Evolutionary conservation across 2,113 vertebrate genomes (phyloP), one percentile per base, ranked within the genome.

Genomic region (Melanerpes aurifrons): DNA sequence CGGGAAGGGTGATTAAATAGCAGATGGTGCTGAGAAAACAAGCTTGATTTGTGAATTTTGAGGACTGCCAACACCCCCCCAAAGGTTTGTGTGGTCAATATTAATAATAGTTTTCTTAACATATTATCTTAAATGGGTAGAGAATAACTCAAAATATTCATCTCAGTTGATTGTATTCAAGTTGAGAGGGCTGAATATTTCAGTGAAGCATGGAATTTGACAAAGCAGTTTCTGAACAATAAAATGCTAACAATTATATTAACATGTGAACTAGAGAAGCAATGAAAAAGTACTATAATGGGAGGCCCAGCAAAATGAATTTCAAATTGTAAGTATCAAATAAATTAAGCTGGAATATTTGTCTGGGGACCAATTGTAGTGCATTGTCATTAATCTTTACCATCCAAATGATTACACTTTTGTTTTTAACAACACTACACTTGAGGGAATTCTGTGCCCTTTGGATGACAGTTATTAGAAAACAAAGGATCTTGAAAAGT

Each of bases 391-490:
- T 91, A 64, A 59, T 91, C 43, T 80, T 94, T 85, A 69, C 81
- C 16, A n/a, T 93, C 32, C 25, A 37, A 53, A 82, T 82, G 61
- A 70, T 86, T 87, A 63, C 64, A 50, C 31, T 89, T 91, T 89
- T 95, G 78, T 62, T 95, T 96, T 87, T 92, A 77, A 86, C 57
- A 73, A 25, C 88, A 54, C 20, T 68, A 5, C 14, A 15, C 80
- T 76, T 32, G 37, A 58, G 80, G 80, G 86, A 91, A 54, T 92
- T 92, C 64, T 43, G 11, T 3, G 15, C 69, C 37, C 69, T 94
- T 87, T 86, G 80, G 82, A 54, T 90, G 48, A n/a, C 21, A 45
- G 32, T 63, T 87, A 25, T 3, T 74, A 76, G 48, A 88, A 81
- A 81, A 66, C 43, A 74, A 48, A 90, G 22, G 29, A 37, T 58